Evolutionary conservation across 1,140 invertebrate genomes (phyloP).

Genomic region (Zaprionus nigranus): DNA sequence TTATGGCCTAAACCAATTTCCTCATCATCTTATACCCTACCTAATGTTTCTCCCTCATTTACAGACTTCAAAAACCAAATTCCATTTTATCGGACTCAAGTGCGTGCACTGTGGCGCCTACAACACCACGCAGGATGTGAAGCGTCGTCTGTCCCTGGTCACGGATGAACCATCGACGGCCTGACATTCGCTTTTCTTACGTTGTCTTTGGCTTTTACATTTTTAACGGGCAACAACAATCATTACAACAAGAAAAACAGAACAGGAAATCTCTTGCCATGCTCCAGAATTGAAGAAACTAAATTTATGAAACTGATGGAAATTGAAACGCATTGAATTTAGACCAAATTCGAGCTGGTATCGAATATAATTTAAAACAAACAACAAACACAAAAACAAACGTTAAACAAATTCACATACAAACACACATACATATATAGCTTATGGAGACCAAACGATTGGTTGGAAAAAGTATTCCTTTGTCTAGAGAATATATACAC

Average conservation of each 20-base stretch:
- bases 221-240: not conserved
- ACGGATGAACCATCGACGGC: slow-evolving; percentile 79
- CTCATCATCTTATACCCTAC: no score
- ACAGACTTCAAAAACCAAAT: slow-evolving; percentile 91
- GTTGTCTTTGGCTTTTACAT: not conserved
- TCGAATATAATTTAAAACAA: slow-evolving; percentile 66
- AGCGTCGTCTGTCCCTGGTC: slow-evolving; percentile 76
- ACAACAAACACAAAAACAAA: not conserved
- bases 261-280: slow-evolving; percentile 81
- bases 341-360: slow-evolving; percentile 83
- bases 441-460: slow-evolving; percentile 27
- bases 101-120: slow-evolving; percentile 93
- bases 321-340: slow-evolving; percentile 80
- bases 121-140: slow-evolving; percentile 90
- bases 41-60: slow-evolving; percentile 62
- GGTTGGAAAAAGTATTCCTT: slow-evolving; percentile 23
- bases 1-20: no score
- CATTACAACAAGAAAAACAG: slow-evolving; percentile 51
- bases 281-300: slow-evolving; percentile 63
- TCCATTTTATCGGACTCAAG: slow-evolving; percentile 94
- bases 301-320: slow-evolving; percentile 63
- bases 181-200: slow-evolving; percentile 52
- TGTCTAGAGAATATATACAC: not conserved
- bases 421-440: slow-evolving; percentile 15
- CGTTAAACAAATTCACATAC: slow-evolving; percentile 20